These are phyloP conservation scores for Murina feae DNA, from an alignment of 2,113 vertebrate species.

Conservation along the genomic window DNA sequence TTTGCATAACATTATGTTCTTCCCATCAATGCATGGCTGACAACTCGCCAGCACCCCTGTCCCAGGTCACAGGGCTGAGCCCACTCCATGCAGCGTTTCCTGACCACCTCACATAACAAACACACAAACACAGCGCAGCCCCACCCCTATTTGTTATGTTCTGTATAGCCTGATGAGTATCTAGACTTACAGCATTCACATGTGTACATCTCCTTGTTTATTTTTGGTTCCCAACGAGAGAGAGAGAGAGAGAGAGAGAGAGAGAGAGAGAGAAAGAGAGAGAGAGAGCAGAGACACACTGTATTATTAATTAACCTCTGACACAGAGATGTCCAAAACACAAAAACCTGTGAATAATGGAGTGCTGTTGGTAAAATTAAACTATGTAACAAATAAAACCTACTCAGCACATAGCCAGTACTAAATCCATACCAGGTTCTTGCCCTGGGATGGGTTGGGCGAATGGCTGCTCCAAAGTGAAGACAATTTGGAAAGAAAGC, in stretches of 20 bases:
- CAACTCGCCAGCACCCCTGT: not conserved
- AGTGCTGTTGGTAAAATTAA: not conserved
- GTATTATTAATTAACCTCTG: not conserved
- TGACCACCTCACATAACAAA: not conserved
- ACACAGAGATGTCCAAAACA: not conserved
- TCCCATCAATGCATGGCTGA: not conserved
- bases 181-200: not conserved
- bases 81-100: not conserved
- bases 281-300: not conserved
- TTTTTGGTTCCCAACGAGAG: not conserved
- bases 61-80: not conserved
- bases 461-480: not conserved
- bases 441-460: not conserved
- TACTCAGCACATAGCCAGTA: not conserved
- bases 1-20: not conserved
- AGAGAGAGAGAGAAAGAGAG: too few species aligned
- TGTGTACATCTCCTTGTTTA: not conserved
- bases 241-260: not conserved
- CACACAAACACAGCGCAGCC: accelerated
- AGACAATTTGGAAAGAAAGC: not conserved
- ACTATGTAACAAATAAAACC: not conserved
- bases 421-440: not conserved
- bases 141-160: not conserved
- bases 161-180: not conserved
- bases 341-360: not conserved